Conservation (phyloP, 2,888 invertebrate species). For the Scaptomyza cyrtandrae region DNA sequence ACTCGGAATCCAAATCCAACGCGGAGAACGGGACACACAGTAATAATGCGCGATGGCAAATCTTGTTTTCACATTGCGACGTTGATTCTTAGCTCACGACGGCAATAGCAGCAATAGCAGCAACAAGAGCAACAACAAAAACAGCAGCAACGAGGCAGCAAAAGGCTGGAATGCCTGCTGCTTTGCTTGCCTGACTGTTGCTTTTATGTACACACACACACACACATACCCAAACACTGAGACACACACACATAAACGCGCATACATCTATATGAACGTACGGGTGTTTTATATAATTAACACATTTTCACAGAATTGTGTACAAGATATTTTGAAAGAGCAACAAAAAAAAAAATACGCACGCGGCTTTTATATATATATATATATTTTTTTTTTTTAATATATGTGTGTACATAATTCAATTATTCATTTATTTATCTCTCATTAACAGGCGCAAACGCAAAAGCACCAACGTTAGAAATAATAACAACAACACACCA, state of each 20-base stretch:
- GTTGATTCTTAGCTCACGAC: slow-evolving; percentile 66
- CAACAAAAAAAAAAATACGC: slow-evolving; percentile 28
- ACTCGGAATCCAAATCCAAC: slow-evolving; percentile 12
- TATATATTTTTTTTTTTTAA: slow-evolving; percentile 5
- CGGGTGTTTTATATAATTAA: slow-evolving; percentile 69
- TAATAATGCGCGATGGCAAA: slow-evolving; percentile 56
- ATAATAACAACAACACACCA: slow-evolving; percentile 59
- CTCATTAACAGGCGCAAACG: slow-evolving; percentile 67
- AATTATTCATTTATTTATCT: slow-evolving; percentile 80
- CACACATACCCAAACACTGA: neutral
- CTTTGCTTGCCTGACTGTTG: slow-evolving; percentile 49
- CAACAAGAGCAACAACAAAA: slow-evolving; percentile 8
- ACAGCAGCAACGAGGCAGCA: slow-evolving; percentile 15
- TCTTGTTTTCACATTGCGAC: slow-evolving; percentile 63
- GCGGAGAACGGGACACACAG: slow-evolving; percentile 20
- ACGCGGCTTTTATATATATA: slow-evolving; percentile 52
- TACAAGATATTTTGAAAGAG: slow-evolving; percentile 23
- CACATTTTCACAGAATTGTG: slow-evolving; percentile 62
- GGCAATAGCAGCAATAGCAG: slow-evolving; percentile 7
- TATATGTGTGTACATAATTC: slow-evolving; percentile 63
- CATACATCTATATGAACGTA: slow-evolving; percentile 3
- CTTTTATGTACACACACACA: slow-evolving; percentile 41
- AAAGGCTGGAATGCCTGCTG: slow-evolving; percentile 43
- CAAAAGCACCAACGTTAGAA: slow-evolving; percentile 47
- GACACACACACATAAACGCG: neutral